Evolutionary conservation across 2,113 vertebrate genomes (phyloP), one percentile per base, ranked within the genome.

Genomic region (Ranitomeya variabilis): DNA sequence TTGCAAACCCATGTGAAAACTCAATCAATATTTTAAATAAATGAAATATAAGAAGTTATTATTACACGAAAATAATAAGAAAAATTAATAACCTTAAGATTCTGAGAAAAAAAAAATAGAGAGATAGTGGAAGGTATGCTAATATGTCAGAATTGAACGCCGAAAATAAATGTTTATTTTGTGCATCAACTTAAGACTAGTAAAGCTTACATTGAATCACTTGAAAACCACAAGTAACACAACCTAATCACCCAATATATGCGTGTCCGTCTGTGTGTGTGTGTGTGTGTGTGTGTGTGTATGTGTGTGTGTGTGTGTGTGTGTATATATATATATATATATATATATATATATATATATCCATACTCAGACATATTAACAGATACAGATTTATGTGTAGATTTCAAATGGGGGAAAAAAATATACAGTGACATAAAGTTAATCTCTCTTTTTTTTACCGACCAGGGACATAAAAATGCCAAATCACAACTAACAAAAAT

Each of bases 401-500:
- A 73, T 10, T 73, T 26, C 69, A 73, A 64, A 60, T 3, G 59
- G 59, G 15, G 59, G 59, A 14, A 8, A 60, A 14, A 10, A 13
- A 60, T 15, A 60, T 60, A 14, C 59, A 60, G 13, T 18, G 1
- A 62, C 19, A 18, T 19, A 1, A 62, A 19, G 57, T 55, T 3
- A 23, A 23, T 57, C 15, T 60, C 1, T 2, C n/a, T 55, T 26
- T 1, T 76, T 21, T 31, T 13, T 16, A 3, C 80, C 37, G 16
- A 60, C 21, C 69, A 91, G 91, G 90, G 71, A 74, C 88, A 81
- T 80, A 31, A 81, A 71, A 87, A 89, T 91, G 69, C 21, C 92
- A 67, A 91, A 90, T 91, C 91, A 90, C 91, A 90, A 91, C 77
- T 80, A 80, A 88, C 62, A 67, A 91, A 90, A 91, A 91, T 93